phyloP scores from a whole-genome alignment of 2,888 invertebrate species.

The Platycnemis pennipes region DNA sequence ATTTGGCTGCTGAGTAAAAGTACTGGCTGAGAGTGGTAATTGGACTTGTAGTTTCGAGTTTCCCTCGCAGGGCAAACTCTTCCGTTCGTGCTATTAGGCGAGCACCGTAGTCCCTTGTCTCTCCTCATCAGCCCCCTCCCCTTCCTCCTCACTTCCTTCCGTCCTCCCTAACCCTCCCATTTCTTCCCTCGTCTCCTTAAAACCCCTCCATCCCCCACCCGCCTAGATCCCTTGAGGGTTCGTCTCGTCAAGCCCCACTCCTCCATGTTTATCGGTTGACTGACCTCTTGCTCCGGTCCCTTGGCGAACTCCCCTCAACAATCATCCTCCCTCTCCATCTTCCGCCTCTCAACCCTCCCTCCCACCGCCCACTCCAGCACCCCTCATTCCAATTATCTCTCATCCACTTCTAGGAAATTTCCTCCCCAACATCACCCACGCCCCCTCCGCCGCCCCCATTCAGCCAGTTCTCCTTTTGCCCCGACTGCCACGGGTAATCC shows the following conservation, averaged over 20 bases:
- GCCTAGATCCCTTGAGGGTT: neutral
- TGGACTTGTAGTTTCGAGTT: neutral
- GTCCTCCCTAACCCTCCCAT: neutral
- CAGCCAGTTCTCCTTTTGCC: neutral
- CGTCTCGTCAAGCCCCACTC: slow-evolving; percentile 44
- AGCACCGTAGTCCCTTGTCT: neutral
- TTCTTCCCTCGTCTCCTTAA: neutral
- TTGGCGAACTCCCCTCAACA: neutral
- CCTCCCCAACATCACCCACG: slow-evolving; percentile 29
- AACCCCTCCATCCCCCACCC: neutral
- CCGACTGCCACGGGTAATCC: neutral
- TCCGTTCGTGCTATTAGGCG: neutral
- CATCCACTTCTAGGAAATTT: slow-evolving; percentile 48
- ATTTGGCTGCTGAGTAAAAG: no score
- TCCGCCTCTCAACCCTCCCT: neutral
- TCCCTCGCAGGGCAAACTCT: no score
- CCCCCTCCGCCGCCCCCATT: neutral
- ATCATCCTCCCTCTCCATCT: neutral
- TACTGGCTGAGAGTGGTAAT: neutral
- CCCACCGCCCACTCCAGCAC: neutral
- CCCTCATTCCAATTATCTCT: slow-evolving; percentile 52
- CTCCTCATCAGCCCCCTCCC: neutral
- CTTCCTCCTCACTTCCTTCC: neutral
- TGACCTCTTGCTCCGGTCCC: slow-evolving; percentile 56
- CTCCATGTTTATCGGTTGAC: slow-evolving; percentile 62